phyloP scores from a whole-genome alignment of 2,113 vertebrate genomes.

The Neoarius graeffei region DNA sequence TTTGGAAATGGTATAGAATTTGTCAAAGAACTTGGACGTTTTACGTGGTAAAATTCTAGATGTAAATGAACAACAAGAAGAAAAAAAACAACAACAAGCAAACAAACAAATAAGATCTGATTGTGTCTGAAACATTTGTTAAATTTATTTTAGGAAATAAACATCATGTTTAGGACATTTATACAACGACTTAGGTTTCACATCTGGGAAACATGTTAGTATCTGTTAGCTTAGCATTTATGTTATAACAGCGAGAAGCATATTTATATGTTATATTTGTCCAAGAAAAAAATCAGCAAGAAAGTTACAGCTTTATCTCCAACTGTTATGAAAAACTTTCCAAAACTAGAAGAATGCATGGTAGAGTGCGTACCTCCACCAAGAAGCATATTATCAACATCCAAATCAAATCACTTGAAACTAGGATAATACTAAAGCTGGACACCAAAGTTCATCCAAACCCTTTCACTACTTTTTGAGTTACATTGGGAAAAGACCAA shows the following conservation, averaged over 20 bases:
- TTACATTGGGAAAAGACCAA: too few relatives aligned
- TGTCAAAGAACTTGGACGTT: not conserved
- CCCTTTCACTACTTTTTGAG: too few relatives aligned
- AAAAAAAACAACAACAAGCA: not conserved
- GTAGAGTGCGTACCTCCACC: too few relatives aligned
- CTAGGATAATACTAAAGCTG: too few relatives aligned
- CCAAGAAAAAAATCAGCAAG: not conserved
- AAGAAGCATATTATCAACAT: too few relatives aligned
- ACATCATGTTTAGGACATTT: not conserved
- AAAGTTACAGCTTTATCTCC: not conserved
- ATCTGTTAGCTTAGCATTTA: not conserved
- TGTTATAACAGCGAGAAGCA: not conserved
- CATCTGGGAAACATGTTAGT: not conserved
- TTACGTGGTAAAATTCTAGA: not conserved
- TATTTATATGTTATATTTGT: not conserved
- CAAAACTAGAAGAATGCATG: too few relatives aligned
- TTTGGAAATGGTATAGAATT: not conserved
- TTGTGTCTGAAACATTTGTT: not conserved
- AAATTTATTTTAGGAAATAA: not conserved
- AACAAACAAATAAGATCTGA: not conserved
- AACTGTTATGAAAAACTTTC: not conserved
- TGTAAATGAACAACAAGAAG: not conserved
- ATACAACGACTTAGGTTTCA: not conserved
- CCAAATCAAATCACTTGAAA: too few relatives aligned
- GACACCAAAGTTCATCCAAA: too few relatives aligned